Evolutionary conservation across 2,113 vertebrate genomes (phyloP).

Genomic region (Elgaria multicarinata): DNA sequence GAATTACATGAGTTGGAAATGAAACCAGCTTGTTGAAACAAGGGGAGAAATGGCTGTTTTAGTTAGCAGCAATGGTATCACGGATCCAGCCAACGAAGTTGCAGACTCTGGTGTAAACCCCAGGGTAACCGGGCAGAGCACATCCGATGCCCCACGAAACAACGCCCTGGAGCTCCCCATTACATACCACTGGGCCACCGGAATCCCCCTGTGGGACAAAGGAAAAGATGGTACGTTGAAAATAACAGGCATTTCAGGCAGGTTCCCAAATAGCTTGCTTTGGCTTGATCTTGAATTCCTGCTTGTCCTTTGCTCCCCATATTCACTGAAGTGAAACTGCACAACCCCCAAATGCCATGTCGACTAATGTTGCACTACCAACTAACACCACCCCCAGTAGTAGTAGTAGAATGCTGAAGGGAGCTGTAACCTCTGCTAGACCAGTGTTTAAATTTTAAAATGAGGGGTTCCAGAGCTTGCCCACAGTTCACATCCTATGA

Average conservation of each 20-base stretch:
- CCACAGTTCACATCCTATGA: too few relatives aligned
- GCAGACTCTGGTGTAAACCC: constrained; percentile 87
- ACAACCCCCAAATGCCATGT: background rate
- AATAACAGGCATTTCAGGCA: background rate
- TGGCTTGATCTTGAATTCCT: background rate
- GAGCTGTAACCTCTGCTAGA: too few relatives aligned
- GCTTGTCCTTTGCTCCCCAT: background rate
- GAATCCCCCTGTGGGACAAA: constrained; percentile 81
- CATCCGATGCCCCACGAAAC: constrained; percentile 90
- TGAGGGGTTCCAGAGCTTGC: too few relatives aligned
- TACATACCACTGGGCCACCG: constrained; percentile 85
- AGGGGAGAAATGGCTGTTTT: background rate
- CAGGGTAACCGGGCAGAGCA: constrained; percentile 78
- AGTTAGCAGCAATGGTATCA: constrained; percentile 75
- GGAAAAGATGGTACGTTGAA: fast-evolving
- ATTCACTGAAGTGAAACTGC: background rate
- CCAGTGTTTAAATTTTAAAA: too few relatives aligned
- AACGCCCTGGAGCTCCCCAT: constrained; percentile 81
- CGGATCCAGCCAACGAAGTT: constrained; percentile 80
- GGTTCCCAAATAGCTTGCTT: background rate
- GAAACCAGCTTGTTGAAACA: background rate
- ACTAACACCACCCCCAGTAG: too few relatives aligned
- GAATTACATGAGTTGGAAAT: fast-evolving
- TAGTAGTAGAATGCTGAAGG: too few relatives aligned
- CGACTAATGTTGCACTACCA: background rate